These are phyloP conservation scores for Hemibagrus guttatus DNA, from an alignment of 2,797 vertebrate genomes.

Conservation along the genomic window DNA sequence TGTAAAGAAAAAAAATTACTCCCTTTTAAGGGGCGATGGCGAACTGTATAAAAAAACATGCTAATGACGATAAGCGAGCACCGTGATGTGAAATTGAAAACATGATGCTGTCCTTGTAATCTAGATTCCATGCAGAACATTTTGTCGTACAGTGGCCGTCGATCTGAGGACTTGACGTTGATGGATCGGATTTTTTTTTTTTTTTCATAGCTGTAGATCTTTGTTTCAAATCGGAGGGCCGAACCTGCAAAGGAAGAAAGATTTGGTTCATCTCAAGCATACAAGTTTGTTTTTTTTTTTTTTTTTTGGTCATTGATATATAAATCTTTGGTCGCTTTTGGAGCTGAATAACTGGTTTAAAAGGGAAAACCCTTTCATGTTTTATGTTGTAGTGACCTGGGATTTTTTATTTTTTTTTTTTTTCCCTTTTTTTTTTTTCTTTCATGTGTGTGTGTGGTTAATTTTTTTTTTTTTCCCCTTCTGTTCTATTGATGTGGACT, in stretches of 20 bases:
- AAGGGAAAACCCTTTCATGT: constrained; percentile 63
- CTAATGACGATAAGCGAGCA: constrained; percentile 72
- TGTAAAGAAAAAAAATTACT: constrained; percentile 55
- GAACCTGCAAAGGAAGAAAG: constrained; percentile 68
- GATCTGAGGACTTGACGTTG: constrained; percentile 66
- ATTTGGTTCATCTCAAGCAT: constrained; percentile 74
- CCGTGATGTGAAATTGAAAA: constrained; percentile 65
- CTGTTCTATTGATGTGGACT: constrained; percentile 73
- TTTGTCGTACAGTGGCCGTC: constrained; percentile 68
- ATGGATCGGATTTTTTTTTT: constrained; percentile 67
- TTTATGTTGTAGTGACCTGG: constrained; percentile 79
- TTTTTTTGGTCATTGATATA: constrained; percentile 64
- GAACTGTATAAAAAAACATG: constrained; percentile 46
- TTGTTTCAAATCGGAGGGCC: constrained; percentile 71
- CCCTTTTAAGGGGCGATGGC: constrained; percentile 6
- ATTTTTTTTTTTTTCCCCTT: constrained; percentile 62
- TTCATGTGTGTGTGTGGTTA: background rate
- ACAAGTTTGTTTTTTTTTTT: constrained; percentile 48
- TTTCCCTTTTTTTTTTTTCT: constrained; percentile 2
- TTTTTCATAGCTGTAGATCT: constrained; percentile 63
- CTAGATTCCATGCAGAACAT: constrained; percentile 75
- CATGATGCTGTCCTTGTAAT: constrained; percentile 73
- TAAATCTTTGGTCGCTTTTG: constrained; percentile 62
- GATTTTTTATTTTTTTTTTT: constrained; percentile 69
- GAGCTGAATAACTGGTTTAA: constrained; percentile 71